A percentile compares a stretch with the other conserved stretches of the same genome.
Conservation (phyloP, 2,797 vertebrate genomes). For the Eospalax fontanierii region DNA sequence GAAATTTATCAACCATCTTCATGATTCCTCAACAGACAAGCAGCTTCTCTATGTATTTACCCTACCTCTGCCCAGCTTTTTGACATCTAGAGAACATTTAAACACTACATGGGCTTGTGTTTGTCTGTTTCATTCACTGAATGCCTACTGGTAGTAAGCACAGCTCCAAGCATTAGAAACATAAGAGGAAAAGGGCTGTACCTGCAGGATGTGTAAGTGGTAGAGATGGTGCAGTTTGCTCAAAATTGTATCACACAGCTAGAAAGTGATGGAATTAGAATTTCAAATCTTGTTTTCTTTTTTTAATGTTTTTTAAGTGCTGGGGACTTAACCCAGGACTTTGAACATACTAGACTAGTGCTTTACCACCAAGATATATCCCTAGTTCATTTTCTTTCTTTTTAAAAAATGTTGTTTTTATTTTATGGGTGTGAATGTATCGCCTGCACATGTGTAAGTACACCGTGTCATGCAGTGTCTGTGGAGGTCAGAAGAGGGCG, state of each 20-base stretch:
- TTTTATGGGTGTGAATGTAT: too few relatives aligned
- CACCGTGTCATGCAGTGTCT: too few relatives aligned
- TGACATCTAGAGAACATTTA: neutral
- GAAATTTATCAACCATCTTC: neutral
- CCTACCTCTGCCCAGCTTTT: neutral
- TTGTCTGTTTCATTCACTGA: constrained; percentile 63
- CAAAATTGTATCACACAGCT: neutral
- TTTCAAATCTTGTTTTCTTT: neutral
- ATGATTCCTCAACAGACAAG: neutral
- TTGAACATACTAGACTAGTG: neutral
- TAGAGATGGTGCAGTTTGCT: constrained; percentile 48
- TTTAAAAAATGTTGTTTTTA: too few relatives aligned
- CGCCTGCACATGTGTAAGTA: too few relatives aligned
- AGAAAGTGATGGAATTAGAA: constrained; percentile 58
- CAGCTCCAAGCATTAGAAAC: neutral
- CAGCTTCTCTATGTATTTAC: constrained; percentile 1
- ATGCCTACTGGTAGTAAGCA: neutral
- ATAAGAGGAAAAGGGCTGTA: neutral
- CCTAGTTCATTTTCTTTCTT: neutral
- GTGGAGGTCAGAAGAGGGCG: too few relatives aligned
- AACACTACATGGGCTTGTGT: neutral
- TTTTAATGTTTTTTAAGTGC: neutral
- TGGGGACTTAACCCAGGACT: neutral
- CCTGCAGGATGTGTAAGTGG: neutral
- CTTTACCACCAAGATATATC: neutral